These are phyloP conservation scores for Atethmia centrago DNA, from an alignment of 2,888 invertebrate species.

Conservation along the genomic window DNA sequence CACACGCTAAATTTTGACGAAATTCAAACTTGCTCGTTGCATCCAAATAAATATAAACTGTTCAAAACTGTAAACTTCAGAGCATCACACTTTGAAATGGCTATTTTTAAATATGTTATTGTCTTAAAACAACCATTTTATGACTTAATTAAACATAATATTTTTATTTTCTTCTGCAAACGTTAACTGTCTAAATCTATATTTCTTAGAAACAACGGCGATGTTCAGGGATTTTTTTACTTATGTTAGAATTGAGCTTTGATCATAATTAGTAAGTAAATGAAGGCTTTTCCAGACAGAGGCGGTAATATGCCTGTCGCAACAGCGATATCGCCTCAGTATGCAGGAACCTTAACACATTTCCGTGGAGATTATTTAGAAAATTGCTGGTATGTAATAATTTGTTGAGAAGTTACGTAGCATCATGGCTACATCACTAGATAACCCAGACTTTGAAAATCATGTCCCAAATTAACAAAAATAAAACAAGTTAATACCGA, in stretches of 20 bases:
- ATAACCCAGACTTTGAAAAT: constrained; percentile 36
- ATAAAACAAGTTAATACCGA: constrained; percentile 44
- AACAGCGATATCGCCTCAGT: no score
- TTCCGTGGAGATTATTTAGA: constrained; percentile 32
- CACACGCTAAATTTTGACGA: constrained; percentile 54
- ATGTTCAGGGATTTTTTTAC: constrained; percentile 39
- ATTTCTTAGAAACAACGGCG: constrained; percentile 41
- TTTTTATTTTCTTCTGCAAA: constrained; percentile 60
- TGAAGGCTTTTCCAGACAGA: no score
- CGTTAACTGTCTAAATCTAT: constrained; percentile 44
- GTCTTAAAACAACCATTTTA: constrained; percentile 62
- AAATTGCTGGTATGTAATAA: constrained; percentile 35
- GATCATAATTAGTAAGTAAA: constrained; percentile 40
- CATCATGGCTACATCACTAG: constrained; percentile 29
- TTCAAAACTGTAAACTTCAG: constrained; percentile 32
- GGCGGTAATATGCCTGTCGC: no score
- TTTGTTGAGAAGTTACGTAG: constrained; percentile 39
- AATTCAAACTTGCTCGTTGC: constrained; percentile 41
- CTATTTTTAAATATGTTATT: constrained; percentile 57
- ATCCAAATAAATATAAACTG: constrained; percentile 38
- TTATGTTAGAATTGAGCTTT: constrained; percentile 32
- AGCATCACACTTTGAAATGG: constrained; percentile 22
- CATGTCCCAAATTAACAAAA: constrained; percentile 41
- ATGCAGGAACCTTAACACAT: no score
- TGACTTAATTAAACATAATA: constrained; percentile 63